These are phyloP conservation scores for Sebastes jordani DNA, from an alignment of 2,797 vertebrate species.

Conservation along the genomic window DNA sequence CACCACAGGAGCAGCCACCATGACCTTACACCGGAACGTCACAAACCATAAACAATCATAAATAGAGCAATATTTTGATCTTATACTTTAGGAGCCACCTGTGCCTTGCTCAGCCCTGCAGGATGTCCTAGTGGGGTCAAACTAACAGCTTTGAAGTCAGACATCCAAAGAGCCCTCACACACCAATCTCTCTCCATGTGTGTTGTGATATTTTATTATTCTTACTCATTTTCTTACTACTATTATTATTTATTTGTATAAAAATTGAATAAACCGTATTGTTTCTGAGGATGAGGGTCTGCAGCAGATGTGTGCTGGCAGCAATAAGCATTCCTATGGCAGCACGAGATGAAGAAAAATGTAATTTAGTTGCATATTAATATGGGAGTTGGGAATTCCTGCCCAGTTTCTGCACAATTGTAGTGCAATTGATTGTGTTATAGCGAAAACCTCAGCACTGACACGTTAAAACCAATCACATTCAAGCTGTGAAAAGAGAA, in stretches of 20 bases:
- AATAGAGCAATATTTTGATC: slow-evolving; percentile 32
- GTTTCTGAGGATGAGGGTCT: slow-evolving; percentile 2
- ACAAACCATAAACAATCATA: slow-evolving; percentile 55
- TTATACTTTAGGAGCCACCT: neutral
- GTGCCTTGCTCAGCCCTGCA: neutral
- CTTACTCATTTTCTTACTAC: neutral
- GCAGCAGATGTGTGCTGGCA: slow-evolving; percentile 1
- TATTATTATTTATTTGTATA: slow-evolving; percentile 15
- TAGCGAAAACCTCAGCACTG: slow-evolving; percentile 10
- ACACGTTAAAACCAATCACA: slow-evolving; percentile 27
- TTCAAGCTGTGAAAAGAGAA: neutral
- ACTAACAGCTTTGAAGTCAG: slow-evolving; percentile 6
- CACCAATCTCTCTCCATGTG: neutral
- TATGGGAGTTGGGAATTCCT: slow-evolving; percentile 58
- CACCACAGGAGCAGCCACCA: slow-evolving; percentile 65
- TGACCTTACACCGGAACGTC: slow-evolving; percentile 69
- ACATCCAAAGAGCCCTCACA: neutral
- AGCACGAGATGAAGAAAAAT: slow-evolving; percentile 39
- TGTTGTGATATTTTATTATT: neutral
- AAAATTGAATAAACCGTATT: slow-evolving; percentile 13
- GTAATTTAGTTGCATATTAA: slow-evolving; percentile 59
- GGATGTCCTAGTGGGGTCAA: neutral
- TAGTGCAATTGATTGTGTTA: slow-evolving; percentile 5
- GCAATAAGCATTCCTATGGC: slow-evolving; percentile 19
- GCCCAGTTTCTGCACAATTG: slow-evolving; percentile 32